Conservation (phyloP, 2,113 vertebrate species). For the Lagenorhynchus albirostris region DNA sequence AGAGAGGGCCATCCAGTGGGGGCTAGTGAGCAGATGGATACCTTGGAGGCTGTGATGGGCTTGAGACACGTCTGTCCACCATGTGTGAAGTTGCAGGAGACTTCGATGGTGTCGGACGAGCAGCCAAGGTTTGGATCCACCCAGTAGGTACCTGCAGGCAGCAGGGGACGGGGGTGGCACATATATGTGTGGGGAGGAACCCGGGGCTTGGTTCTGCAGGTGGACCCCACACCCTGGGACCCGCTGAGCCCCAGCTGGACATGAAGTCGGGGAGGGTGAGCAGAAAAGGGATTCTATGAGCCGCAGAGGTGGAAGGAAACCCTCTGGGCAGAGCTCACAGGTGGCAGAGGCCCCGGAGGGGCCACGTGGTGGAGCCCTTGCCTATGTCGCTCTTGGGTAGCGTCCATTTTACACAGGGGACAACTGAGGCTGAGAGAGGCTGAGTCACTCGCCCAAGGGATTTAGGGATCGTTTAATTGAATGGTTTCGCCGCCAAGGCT, state of each 20-base stretch:
- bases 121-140: slow-evolving; percentile 98
- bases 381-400: fast-evolving
- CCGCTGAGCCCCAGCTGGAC: fast-evolving
- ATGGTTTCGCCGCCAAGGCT: neutral
- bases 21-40: slow-evolving; percentile 48
- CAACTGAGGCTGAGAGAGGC: neutral
- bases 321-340: neutral
- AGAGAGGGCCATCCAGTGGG: neutral
- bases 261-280: neutral
- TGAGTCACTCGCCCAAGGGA: neutral
- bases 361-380: fast-evolving
- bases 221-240: neutral
- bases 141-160: slow-evolving; percentile 92
- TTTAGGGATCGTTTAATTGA: neutral
- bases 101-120: slow-evolving; percentile 92
- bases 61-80: slow-evolving; percentile 97
- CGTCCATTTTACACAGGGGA: neutral
- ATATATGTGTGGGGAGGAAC: neutral
- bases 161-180: neutral
- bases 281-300: neutral
- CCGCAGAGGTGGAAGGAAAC: neutral
- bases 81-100: slow-evolving; percentile 93
- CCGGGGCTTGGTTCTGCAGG: neutral
- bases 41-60: slow-evolving; percentile 93
- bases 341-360: no score